Evolutionary conservation across 2,113 vertebrate species (phyloP).

Genomic region (Antechinus stuartii): DNA sequence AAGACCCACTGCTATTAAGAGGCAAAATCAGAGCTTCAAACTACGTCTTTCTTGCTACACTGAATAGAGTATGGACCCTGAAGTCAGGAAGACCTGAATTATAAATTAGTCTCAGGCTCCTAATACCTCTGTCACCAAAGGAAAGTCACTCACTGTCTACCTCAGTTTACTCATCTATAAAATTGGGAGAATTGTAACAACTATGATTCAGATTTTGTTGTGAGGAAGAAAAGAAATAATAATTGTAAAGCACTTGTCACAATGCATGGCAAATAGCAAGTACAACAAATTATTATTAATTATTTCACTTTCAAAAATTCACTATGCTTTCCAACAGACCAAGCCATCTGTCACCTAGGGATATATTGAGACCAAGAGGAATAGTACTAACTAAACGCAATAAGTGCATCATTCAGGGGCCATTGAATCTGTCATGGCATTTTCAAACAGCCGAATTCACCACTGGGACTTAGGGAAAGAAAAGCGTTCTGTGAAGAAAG

Average conservation of each 20-base stretch:
- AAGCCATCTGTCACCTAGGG: conserved; percentile 39
- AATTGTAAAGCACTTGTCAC: not conserved
- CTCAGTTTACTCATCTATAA: not conserved
- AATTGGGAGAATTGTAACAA: not conserved
- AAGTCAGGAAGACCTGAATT: not conserved
- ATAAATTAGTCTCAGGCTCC: not conserved
- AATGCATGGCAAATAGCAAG: not conserved
- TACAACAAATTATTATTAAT: not conserved
- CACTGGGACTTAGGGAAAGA: conserved; percentile 17
- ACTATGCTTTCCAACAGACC: not conserved
- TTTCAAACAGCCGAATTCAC: conserved; percentile 35
- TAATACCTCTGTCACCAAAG: not conserved
- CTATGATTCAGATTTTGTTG: not conserved
- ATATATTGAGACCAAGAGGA: conserved; percentile 30
- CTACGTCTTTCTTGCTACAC: not conserved
- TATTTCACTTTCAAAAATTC: not conserved
- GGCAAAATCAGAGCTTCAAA: not conserved
- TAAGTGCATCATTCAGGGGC: conserved; percentile 35
- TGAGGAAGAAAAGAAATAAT: not conserved
- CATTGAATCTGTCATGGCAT: conserved; percentile 1
- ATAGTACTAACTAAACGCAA: conserved; percentile 28
- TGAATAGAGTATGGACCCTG: not conserved
- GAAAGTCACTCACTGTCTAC: not conserved
- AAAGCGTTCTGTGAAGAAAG: conserved; percentile 34
- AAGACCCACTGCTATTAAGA: not conserved